phyloP scores from a whole-genome alignment of 1,140 invertebrate genomes.

The Nasonia giraulti region DNA sequence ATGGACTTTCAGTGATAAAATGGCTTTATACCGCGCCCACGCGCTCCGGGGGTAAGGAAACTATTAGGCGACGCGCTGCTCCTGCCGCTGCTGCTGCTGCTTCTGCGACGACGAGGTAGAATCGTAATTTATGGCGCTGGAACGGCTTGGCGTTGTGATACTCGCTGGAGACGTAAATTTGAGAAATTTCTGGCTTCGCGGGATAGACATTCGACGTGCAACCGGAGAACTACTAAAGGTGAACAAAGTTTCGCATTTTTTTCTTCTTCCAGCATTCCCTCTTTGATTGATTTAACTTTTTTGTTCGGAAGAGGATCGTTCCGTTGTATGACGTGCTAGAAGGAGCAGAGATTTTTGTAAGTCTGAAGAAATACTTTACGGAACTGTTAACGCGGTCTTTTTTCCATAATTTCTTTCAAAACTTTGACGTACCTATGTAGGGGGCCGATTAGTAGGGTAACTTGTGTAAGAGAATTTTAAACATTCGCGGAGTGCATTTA shows the following conservation, averaged over 20 bases:
- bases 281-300: neutral
- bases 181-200: neutral
- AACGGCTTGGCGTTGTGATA: neutral
- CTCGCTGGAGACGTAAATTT: neutral
- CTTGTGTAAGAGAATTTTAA: too few species aligned
- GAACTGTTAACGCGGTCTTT: too few species aligned
- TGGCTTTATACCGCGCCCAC: slow-evolving; percentile 60
- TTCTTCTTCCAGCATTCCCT: neutral
- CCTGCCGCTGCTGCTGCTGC: neutral
- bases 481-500: too few species aligned
- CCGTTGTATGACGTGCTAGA: too few species aligned
- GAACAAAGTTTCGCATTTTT: neutral
- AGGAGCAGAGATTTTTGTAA: too few species aligned
- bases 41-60: slow-evolving; percentile 59
- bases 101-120: slow-evolving; percentile 54
- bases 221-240: neutral
- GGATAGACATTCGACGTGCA: neutral
- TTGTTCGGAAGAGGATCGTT: neutral
- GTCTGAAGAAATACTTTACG: too few species aligned
- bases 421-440: too few species aligned
- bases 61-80: slow-evolving; percentile 58
- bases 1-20: slow-evolving; percentile 70
- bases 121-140: slow-evolving; percentile 56
- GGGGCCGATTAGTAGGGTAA: too few species aligned
- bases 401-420: too few species aligned